phyloP scores from a whole-genome alignment of 2,888 invertebrate species.

The Synanthedon myopaeformis region DNA sequence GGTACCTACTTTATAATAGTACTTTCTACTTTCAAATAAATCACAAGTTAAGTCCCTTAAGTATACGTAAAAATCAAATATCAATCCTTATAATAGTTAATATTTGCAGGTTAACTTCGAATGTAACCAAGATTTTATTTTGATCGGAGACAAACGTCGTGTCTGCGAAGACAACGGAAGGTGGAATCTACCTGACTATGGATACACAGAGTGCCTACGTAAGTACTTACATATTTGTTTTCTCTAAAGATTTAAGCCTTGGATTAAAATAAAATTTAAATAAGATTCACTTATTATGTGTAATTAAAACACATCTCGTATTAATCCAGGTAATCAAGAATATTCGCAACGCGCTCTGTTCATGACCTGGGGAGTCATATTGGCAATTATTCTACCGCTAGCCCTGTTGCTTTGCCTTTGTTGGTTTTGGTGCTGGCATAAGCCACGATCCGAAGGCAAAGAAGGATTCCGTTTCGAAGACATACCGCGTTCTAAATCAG shows the following conservation, averaged over 20 bases:
- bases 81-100: too few species aligned
- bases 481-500: slow-evolving; percentile 70
- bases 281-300: neutral
- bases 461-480: slow-evolving; percentile 68
- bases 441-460: slow-evolving; percentile 69
- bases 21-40: too few species aligned
- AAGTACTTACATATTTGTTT: slow-evolving; percentile 57
- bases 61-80: too few species aligned
- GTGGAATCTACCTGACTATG: slow-evolving; percentile 88
- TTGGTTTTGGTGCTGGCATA: slow-evolving; percentile 74
- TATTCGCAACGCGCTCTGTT: slow-evolving; percentile 79
- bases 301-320: neutral
- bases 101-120: slow-evolving; percentile 82
- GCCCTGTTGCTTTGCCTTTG: slow-evolving; percentile 72
- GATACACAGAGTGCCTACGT: slow-evolving; percentile 92
- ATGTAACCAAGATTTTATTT: slow-evolving; percentile 89
- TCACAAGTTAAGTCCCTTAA: too few species aligned
- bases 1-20: too few species aligned
- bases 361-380: slow-evolving; percentile 79
- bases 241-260: too few species aligned
- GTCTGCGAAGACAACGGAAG: slow-evolving; percentile 82
- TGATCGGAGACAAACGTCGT: slow-evolving; percentile 86
- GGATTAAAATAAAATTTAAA: too few species aligned
- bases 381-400: slow-evolving; percentile 78
- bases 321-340: slow-evolving; percentile 72